Conservation (phyloP, 2,888 invertebrate genomes). For the Catocala sponsa region DNA sequence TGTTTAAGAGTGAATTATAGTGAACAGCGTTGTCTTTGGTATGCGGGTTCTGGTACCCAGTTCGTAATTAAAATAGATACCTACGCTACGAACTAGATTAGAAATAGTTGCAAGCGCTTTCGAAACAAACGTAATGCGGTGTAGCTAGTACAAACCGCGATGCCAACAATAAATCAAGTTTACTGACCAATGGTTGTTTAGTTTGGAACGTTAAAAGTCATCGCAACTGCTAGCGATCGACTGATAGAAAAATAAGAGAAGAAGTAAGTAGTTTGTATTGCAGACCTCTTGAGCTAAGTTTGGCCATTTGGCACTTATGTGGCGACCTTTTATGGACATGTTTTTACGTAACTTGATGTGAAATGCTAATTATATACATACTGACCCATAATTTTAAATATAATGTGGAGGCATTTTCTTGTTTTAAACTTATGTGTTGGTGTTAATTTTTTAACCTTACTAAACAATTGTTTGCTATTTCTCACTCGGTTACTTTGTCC, state of each 20-base stretch:
- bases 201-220: conserved; percentile 32
- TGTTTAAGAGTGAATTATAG: conserved; percentile 42
- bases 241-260: conserved; percentile 47
- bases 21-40: conserved; percentile 62
- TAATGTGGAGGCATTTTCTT: background rate
- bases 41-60: conserved; percentile 60
- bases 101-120: conserved; percentile 74
- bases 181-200: conserved; percentile 62
- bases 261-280: conserved; percentile 28
- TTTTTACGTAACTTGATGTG: conserved; percentile 66
- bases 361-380: conserved; percentile 42
- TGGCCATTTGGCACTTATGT: conserved; percentile 65
- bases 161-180: conserved; percentile 57
- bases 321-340: conserved; percentile 69
- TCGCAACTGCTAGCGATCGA: conserved; percentile 53
- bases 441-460: background rate
- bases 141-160: conserved; percentile 47
- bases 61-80: conserved; percentile 75
- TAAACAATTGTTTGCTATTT: conserved; percentile 22
- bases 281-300: conserved; percentile 51
- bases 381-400: conserved; percentile 2
- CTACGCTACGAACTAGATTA: conserved; percentile 65
- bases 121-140: conserved; percentile 64
- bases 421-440: background rate
- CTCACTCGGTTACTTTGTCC: conserved; percentile 30